phyloP scores from a whole-genome alignment of 92 coral and sea anemone genomes.

The Siderastrea siderea region DNA sequence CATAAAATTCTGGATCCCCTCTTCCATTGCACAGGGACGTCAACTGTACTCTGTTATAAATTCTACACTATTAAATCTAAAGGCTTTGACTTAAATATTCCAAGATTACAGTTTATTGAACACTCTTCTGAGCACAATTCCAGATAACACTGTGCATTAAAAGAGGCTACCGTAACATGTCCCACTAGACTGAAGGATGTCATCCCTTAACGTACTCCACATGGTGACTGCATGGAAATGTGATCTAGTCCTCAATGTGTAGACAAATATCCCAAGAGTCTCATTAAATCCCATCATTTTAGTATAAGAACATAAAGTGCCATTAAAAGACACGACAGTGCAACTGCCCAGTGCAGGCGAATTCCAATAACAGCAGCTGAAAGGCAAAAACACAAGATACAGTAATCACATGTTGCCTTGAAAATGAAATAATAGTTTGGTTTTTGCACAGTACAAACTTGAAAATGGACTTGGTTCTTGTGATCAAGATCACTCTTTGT shows the following conservation, averaged over 20 bases:
- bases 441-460: no score
- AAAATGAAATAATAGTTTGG: no score
- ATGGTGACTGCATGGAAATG: background rate
- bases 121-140: background rate
- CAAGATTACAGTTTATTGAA: background rate
- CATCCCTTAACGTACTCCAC: background rate
- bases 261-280: background rate
- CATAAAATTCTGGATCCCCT: no score
- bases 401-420: no score
- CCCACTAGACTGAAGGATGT: background rate
- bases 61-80: background rate
- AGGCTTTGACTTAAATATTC: background rate
- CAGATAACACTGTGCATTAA: background rate
- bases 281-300: constrained; percentile 54
- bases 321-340: constrained; percentile 85
- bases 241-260: constrained; percentile 10
- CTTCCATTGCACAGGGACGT: no score
- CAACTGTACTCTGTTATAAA: no score
- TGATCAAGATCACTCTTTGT: no score
- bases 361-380: constrained; percentile 99
- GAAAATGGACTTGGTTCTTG: no score
- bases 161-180: background rate
- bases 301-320: constrained; percentile 87
- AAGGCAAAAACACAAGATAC: constrained; percentile 16
- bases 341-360: constrained; percentile 96